Base-by-base conservation (phyloP, 1,140 invertebrate genomes). In the Pristionchus pacificus region DNA sequence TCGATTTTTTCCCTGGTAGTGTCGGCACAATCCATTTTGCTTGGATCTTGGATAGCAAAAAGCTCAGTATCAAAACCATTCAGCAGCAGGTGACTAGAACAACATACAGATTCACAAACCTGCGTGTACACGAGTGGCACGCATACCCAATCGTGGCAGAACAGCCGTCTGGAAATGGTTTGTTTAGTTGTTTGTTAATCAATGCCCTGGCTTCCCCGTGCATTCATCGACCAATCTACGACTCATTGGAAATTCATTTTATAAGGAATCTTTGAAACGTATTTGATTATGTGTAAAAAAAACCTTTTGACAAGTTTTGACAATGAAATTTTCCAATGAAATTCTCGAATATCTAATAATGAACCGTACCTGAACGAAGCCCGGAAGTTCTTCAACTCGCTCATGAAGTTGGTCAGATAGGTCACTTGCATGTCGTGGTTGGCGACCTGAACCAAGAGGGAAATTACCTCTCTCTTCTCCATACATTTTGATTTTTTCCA, bases 91-190 rank as follows among this genome's bases (percentile, higher is more conserved):
- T 10, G 19, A 10, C 6, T 10, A 49, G 38, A 49, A 49, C 6
- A 19, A 19, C 6, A 49, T 10, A 24, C 10, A 24, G 24, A 27
- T 61, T 10, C 10, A 24, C 10, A 24, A n/a, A 72, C 70, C 70
- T 73, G 71, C 55, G 65, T 73, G 55, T 73, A 73, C 29, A 73
- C 71, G 31, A 73, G 38, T 6, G 71, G 67, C 3, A 69, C 65
- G 38, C 65, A 69, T n/a, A 73, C 71, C 71, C 71, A 73, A 68
- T 73, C 71, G n/a, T 73, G 60, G n/a, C 71, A 73, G 60, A 72
- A 73, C 1, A 73, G 71, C 29, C 61, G 28, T 68, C 71, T 49
- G 19, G 6, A 49, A n/a, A n/a, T n/a, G n/a, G n/a, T n/a, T n/a
- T n/a, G n/a, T n/a, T n/a, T n/a, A n/a, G n/a, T n/a, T n/a, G n/a